These are phyloP conservation scores for Xanthostigma xanthostigma DNA, from an alignment of 2,888 invertebrate genomes.

Conservation along the genomic window DNA sequence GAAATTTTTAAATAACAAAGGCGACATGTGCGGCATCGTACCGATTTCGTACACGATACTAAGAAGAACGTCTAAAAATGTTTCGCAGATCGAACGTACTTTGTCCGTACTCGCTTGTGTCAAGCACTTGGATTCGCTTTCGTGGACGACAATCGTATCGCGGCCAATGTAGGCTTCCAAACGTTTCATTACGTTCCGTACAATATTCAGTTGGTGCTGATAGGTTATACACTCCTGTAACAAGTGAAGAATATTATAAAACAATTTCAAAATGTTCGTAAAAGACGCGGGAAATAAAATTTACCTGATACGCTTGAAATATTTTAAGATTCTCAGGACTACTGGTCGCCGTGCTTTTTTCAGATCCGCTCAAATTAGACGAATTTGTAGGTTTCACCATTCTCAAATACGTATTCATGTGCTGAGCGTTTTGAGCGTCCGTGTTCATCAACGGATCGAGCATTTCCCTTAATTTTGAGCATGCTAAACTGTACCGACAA, in stretches of 20 bases:
- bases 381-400: conserved; percentile 20
- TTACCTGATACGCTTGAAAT: conserved; percentile 34
- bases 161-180: conserved; percentile 41
- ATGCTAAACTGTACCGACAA: conserved; percentile 68
- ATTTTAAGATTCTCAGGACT: conserved; percentile 33
- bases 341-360: conserved; percentile 12
- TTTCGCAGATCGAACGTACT: conserved; percentile 65
- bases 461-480: conserved; percentile 67
- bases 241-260: not conserved
- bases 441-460: conserved; percentile 61
- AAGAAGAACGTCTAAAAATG: conserved; percentile 65
- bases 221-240: conserved; percentile 69
- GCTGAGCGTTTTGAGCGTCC: conserved; percentile 69
- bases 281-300: conserved; percentile 1
- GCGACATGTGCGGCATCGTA: conserved; percentile 19
- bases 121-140: conserved; percentile 10
- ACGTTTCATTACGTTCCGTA: conserved; percentile 57
- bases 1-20: conserved; percentile 23
- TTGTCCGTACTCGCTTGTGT: conserved; percentile 67
- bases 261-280: not conserved
- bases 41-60: conserved; percentile 27
- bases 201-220: conserved; percentile 78
- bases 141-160: conserved; percentile 4
- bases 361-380: conserved; percentile 10
- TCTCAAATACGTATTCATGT: conserved; percentile 70